Evolutionary conservation across 2,113 vertebrate genomes (phyloP), one percentile per base, ranked within the genome.

Genomic region (Sisor rabdophorus): DNA sequence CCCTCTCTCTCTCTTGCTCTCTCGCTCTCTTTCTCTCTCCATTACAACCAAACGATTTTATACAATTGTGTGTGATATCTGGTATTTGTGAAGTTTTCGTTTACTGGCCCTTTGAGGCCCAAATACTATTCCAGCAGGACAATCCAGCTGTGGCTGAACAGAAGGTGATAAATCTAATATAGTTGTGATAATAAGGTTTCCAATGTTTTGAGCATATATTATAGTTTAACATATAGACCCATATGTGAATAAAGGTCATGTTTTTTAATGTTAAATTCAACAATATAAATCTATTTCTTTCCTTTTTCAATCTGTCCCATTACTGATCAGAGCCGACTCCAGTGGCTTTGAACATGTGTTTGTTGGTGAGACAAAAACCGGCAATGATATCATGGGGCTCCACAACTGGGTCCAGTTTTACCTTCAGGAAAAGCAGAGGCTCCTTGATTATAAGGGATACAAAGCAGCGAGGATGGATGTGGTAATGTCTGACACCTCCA

Each of bases 351-450:
- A 95, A 69, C 95, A 95, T 0, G 93, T 95, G 81, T 96, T 96
- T 89, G 92, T 96, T 28, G 94, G 93, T 54, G 94, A 95, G 86
- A 93, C 91, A 26, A 93, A 90, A 58, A 76, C 13, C 1, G 90
- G 89, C 0, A 82, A 82, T 56, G 88, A 94, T 84, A 88, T 95
- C 65, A 85, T 93, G 80, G 94, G 94, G 64, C 89, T 96, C 16
- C 95, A 95, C 85, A 95, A 95, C 89, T 95, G 94, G 93, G 86
- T 96, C 55, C 93, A 95, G 81, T 93, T 95, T 87, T 95, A 94
- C 87, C 87, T 94, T 72, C 93, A 95, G 87, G 93, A 95, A 77
- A 96, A 94, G 76, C 81, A 9, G 0, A 60, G 85, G 1, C 87
- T 93, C 15, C 88, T 94, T 4, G 94, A 94, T 82, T 94, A 95